These are phyloP conservation scores for Gyps fulvus DNA, from an alignment of 2,113 vertebrate species.

Conservation along the genomic window DNA sequence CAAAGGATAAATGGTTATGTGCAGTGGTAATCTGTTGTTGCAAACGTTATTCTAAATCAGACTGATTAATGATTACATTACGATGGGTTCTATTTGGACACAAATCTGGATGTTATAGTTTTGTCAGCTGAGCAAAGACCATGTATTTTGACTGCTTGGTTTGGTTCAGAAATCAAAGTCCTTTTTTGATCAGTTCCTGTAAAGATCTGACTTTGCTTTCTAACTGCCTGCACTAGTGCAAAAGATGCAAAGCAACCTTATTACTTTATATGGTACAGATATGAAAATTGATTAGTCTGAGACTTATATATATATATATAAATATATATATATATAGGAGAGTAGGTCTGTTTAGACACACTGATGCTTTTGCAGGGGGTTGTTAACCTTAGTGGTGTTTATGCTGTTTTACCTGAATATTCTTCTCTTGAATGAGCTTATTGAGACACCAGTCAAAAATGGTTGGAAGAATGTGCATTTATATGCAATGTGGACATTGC, in stretches of 20 bases:
- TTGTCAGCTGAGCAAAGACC: background rate
- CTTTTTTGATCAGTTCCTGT: background rate
- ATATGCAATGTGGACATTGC: background rate
- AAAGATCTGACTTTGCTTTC: background rate
- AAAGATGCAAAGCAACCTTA: background rate
- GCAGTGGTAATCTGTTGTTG: conserved; percentile 16
- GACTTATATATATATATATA: background rate
- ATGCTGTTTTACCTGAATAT: background rate
- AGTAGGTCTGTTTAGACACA: background rate
- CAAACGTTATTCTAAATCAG: conserved; percentile 23
- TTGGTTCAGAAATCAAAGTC: background rate
- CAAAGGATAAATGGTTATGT: background rate
- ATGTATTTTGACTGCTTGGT: background rate
- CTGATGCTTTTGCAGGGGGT: background rate
- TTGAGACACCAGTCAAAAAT: background rate
- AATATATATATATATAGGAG: background rate
- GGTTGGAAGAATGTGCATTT: background rate
- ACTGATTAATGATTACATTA: conserved; percentile 25
- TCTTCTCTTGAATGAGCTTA: background rate
- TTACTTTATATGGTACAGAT: background rate
- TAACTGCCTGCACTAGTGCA: background rate
- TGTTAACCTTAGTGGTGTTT: background rate
- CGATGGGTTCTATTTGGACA: background rate
- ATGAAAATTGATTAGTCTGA: background rate
- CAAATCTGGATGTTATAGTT: background rate